Conservation (phyloP, 1,140 invertebrate species). For the Andricus grossulariae region DNA sequence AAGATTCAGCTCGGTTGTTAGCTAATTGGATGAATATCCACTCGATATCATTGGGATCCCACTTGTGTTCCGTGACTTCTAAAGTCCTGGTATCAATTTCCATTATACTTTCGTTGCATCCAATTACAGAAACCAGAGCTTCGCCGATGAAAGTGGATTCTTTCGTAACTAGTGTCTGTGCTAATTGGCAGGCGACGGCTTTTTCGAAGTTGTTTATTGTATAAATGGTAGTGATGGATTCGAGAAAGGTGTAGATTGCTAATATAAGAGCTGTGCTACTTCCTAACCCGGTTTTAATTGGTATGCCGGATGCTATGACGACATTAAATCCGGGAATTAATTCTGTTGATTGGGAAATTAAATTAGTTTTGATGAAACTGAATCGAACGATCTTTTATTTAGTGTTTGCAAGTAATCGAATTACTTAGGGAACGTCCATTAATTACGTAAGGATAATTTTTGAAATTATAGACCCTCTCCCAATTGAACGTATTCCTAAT, state of each 20-base stretch:
- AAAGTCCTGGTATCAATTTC: not conserved
- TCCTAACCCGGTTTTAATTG: slow-evolving; percentile 14
- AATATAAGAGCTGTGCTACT: slow-evolving; percentile 34
- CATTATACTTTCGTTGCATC: not conserved
- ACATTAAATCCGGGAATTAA: slow-evolving; percentile 43
- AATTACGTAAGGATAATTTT: no score
- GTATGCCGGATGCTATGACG: slow-evolving; percentile 32
- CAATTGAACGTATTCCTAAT: no score
- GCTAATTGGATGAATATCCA: no score
- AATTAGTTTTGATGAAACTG: slow-evolving; percentile 18
- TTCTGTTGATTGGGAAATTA: slow-evolving; percentile 35
- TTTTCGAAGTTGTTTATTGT: slow-evolving; percentile 4
- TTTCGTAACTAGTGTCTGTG: not conserved
- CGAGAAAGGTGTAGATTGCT: slow-evolving; percentile 40
- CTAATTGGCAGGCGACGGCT: not conserved
- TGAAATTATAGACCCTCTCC: no score
- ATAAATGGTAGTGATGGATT: slow-evolving; percentile 24
- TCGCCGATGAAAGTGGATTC: not conserved
- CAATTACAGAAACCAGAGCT: not conserved
- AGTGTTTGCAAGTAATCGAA: not conserved
- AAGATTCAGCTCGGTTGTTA: no score
- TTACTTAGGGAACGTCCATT: no score
- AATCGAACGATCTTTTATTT: not conserved
- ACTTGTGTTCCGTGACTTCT: not conserved
- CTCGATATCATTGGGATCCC: not conserved